Evolutionary conservation across 2,113 vertebrate species (phyloP).

Genomic region (Otus sunia): DNA sequence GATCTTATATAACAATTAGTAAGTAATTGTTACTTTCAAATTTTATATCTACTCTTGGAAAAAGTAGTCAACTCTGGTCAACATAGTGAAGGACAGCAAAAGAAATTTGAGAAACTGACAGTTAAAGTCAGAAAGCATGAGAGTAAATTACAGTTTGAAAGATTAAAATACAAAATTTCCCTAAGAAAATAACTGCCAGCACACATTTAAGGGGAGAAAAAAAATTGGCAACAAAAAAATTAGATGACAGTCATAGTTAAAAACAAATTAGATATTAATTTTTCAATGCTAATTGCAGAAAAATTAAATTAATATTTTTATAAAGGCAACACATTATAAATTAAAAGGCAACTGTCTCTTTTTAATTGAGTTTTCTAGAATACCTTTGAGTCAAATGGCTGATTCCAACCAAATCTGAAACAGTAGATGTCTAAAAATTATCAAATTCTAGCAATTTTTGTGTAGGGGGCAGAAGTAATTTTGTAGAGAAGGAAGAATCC

Average conservation of each 20-base stretch:
- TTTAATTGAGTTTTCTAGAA: background rate
- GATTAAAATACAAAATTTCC: background rate
- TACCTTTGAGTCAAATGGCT: background rate
- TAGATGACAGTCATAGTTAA: background rate
- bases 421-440: background rate
- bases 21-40: background rate
- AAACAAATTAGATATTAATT: background rate
- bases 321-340: background rate
- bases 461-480: background rate
- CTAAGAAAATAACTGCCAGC: background rate
- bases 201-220: background rate
- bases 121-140: background rate
- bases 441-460: background rate
- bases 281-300: background rate
- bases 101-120: background rate
- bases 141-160: background rate
- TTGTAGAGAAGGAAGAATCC: background rate
- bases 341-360: background rate
- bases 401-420: background rate
- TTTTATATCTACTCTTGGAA: background rate
- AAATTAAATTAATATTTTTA: background rate
- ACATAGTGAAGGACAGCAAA: background rate
- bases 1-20: accelerated
- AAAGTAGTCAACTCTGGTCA: background rate
- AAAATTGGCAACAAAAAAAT: background rate